phyloP scores from a whole-genome alignment of 2,113 vertebrate genomes.

The Pteruthius melanotis region DNA sequence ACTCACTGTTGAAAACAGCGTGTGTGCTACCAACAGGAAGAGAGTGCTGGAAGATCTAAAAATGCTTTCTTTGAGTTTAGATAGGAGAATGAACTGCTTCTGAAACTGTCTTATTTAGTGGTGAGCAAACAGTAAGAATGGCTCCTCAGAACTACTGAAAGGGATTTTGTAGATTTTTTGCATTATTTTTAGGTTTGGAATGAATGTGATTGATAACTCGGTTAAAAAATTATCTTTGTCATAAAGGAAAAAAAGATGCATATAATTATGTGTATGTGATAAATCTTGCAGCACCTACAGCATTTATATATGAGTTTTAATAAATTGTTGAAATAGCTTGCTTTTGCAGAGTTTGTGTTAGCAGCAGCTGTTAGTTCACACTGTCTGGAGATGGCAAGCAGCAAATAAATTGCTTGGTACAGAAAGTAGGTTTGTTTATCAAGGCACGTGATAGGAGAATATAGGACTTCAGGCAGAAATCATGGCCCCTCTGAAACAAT shows the following conservation, averaged over 20 bases:
- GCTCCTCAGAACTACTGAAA: conserved; percentile 52
- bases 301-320: neutral
- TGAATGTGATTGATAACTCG: neutral
- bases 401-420: neutral
- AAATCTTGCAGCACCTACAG: neutral
- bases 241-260: neutral
- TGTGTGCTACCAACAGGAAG: conserved; percentile 66
- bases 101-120: neutral
- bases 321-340: neutral
- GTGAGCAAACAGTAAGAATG: conserved; percentile 35
- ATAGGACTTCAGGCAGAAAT: neutral
- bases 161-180: conserved; percentile 14
- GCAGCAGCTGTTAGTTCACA: neutral
- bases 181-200: neutral
- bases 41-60: conserved; percentile 64
- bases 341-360: neutral
- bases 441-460: neutral
- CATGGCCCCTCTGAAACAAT: neutral
- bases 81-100: conserved; percentile 6
- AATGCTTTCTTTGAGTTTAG: conserved; percentile 47
- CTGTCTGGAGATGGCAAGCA: neutral
- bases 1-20: conserved; percentile 71
- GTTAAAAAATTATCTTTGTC: neutral
- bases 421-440: neutral
- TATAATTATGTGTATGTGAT: neutral